A percentile compares a stretch with the other conserved stretches of the same genome.
Conservation (phyloP, 2,888 invertebrate species). For the Athalia rosae region DNA sequence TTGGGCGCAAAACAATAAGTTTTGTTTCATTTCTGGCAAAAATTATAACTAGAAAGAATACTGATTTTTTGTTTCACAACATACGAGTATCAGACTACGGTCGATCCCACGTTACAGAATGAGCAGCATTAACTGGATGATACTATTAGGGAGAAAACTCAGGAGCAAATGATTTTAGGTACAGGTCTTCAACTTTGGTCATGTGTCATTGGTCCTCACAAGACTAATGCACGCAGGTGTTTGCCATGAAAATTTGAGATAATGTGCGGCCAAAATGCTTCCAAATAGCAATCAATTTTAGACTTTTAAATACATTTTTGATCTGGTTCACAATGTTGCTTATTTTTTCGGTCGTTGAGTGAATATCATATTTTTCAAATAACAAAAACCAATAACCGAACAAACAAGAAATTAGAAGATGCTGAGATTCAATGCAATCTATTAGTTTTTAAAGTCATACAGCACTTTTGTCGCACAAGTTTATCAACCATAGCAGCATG, state of each 20-base stretch:
- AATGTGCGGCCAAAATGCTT: conserved; percentile 2
- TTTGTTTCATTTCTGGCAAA: background rate
- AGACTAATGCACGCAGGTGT: conserved; percentile 12
- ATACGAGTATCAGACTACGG: conserved; percentile 48
- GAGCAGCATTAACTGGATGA: conserved; percentile 46
- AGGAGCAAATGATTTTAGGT: conserved; percentile 23
- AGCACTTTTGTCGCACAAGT: conserved; percentile 8
- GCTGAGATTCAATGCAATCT: background rate
- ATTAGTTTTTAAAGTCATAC: background rate
- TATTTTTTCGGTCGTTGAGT: no score
- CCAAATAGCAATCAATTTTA: no score
- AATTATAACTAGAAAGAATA: no score
- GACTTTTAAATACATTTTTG: no score
- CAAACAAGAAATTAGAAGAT: background rate
- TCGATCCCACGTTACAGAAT: conserved; percentile 48
- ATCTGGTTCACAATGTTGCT: no score
- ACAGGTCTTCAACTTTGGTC: conserved; percentile 26
- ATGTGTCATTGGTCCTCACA: background rate
- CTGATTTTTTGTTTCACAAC: no score
- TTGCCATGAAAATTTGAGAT: background rate
- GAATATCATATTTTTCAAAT: no score
- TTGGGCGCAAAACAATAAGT: background rate
- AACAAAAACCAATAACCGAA: no score
- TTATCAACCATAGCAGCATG: background rate
- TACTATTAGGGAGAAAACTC: conserved; percentile 47